Base-by-base conservation (phyloP, 2,797 vertebrate species). In the Melopsittacus undulatus region DNA sequence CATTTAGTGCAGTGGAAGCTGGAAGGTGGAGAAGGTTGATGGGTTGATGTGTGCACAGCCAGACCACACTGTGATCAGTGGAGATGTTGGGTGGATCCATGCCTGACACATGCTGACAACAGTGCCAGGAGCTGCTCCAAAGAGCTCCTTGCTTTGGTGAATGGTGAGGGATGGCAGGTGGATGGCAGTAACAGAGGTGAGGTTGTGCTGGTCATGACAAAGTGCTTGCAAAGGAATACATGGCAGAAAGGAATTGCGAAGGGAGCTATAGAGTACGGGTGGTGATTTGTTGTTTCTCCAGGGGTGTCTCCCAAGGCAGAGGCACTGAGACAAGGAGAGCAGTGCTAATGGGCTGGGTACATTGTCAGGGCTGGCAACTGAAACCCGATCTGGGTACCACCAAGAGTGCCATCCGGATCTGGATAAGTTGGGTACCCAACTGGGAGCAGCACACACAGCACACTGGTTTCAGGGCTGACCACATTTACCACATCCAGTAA, bases 141-240 rank as follows among this genome's bases (percentile, higher is more conserved):
- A 80, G 32, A 77, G n/a, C 30, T 91, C 18, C 22, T 27, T 80
- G 43, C 34, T 63, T 83, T 92, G 49, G 43, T 52, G 73, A 69
- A 74, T 45, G 51, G n/a, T 72, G 85, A 80, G 66, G 36, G 48
- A 11, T 74, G 61, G 42, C 62, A 80, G 51, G 40, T 77, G 26
- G 32, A 15, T 64, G 45, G 14, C 20, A 79, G 59, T 36, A 76
- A 40, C 17, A 73, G 73, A 84, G 48, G 45, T 52, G 79, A 67
- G 54, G 32, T 54, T 62, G 29, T 52, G 52, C 24, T 90, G 48
- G 26, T 83, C 29, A 9, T 36, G 59, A 49, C 74, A 54, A 64
- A 83, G 43, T 26, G 46, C 23, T 82, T 73, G 78, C 0, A 0
- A 69, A 84, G 15, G 12, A 76, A 8, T 11, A 1, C 1, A 29